These are phyloP conservation scores for Octodon degus DNA, from an alignment of 2,113 vertebrate genomes.

Conservation along the genomic window DNA sequence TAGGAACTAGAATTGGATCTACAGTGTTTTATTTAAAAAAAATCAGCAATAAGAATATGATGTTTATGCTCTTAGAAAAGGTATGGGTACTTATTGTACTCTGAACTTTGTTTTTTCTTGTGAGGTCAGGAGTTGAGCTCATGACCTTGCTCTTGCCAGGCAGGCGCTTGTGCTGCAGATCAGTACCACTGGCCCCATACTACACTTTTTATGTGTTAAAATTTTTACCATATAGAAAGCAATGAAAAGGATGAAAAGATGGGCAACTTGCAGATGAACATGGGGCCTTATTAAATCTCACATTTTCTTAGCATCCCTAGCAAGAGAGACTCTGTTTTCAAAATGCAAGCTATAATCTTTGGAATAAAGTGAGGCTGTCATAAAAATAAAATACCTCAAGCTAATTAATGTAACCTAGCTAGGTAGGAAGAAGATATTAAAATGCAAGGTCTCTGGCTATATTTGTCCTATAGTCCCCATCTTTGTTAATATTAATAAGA, in stretches of 20 bases:
- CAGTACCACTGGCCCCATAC: too few species aligned
- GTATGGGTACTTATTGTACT: not conserved
- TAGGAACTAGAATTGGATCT: not conserved
- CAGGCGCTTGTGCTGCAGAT: too few species aligned
- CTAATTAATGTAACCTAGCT: not conserved
- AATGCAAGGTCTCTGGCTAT: not conserved
- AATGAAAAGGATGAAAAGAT: conserved; percentile 2
- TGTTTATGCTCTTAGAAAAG: not conserved
- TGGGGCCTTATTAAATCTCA: not conserved
- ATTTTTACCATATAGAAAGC: not conserved
- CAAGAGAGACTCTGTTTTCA: not conserved
- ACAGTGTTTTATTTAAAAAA: conserved; percentile 20
- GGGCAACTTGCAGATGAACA: not conserved
- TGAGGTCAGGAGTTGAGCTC: too few species aligned
- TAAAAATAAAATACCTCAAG: not conserved
- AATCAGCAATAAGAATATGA: not conserved
- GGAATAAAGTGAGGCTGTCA: not conserved
- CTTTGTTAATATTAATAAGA: not conserved
- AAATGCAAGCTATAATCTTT: not conserved
- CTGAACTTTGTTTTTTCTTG: not conserved
- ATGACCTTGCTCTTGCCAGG: too few species aligned
- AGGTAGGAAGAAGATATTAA: not conserved
- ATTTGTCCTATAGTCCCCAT: not conserved
- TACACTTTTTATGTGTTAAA: not conserved
- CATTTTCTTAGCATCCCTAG: not conserved